These are phyloP conservation scores for Napeogenes sylphis DNA, from an alignment of 2,888 invertebrate species.

Conservation along the genomic window DNA sequence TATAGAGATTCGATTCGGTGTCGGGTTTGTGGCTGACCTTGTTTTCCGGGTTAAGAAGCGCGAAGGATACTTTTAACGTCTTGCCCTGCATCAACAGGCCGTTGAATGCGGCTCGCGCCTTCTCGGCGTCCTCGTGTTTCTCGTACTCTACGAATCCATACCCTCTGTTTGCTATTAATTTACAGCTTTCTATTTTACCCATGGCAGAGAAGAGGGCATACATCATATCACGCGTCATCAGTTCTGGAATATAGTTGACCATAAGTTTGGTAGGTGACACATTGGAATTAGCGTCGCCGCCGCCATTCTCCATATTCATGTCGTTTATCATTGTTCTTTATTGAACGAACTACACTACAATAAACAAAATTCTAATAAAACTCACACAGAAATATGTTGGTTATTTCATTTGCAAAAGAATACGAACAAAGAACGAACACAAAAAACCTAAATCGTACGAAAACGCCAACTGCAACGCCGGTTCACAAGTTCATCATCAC, in stretches of 20 bases:
- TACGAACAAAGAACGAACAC: conserved; percentile 72
- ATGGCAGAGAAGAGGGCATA: conserved; percentile 75
- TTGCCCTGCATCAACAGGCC: conserved; percentile 75
- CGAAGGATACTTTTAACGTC: conserved; percentile 74
- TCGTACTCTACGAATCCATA: conserved; percentile 75
- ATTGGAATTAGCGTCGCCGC: conserved; percentile 74
- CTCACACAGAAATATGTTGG: conserved; percentile 55
- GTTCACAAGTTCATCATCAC: conserved; percentile 74
- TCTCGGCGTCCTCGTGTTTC: conserved; percentile 75
- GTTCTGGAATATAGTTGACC: conserved; percentile 76
- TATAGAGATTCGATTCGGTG: conserved; percentile 73
- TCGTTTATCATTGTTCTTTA: conserved; percentile 70
- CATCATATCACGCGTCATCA: conserved; percentile 77
- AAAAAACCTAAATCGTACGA: conserved; percentile 63
- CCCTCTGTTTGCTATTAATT: conserved; percentile 72
- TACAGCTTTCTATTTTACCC: conserved; percentile 75
- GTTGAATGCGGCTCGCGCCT: conserved; percentile 74
- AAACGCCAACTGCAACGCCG: conserved; percentile 73
- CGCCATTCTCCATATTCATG: conserved; percentile 73
- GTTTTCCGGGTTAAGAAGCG: conserved; percentile 73
- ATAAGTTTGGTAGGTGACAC: conserved; percentile 78
- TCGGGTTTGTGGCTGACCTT: conserved; percentile 74
- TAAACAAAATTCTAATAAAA: conserved; percentile 66
- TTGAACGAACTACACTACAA: conserved; percentile 69
- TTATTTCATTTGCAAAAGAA: conserved; percentile 71